Base-by-base conservation (phyloP, 2,113 vertebrate genomes). In the Pongo pygmaeus region DNA sequence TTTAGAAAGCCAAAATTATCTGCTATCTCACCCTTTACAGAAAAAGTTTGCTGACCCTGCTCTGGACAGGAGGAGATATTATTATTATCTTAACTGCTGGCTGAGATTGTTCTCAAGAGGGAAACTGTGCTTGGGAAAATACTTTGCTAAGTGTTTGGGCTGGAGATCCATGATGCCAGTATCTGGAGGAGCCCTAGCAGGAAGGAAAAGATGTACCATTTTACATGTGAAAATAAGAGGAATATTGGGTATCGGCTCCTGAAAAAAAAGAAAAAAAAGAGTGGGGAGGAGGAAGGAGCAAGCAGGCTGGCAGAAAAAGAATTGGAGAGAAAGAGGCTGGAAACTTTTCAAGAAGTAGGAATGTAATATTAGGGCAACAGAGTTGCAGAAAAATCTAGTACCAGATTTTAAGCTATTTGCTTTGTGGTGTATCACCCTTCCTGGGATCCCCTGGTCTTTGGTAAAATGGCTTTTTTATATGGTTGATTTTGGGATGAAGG, bases 231-330 rank as follows among this genome's bases (percentile, higher is more conserved):
- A 95, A 84, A 84, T 43, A 7, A 84, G 48, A 93, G n/a, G 50
- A 84, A 23, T 61, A 30, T 57, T 64, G 93, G 40, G 23, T n/a
- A 93, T 86, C 4, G 40, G 80, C 35, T 84, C 30, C 43, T 72
- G 22, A 2, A 25, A 12, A 40, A 48, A 40, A 67, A 64, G 16
- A 52, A 17, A 0, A 0, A 6, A 18, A 0, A 6, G 6, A 32
- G 9, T 10, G 9, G 9, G 46, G 46, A 9, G 13, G 25, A 30
- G 16, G 38, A 18, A 35, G 9, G 32, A 32, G 8, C 5, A 23
- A 5, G 2, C 69, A 38, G 40, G 48, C 5, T 48, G 32, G 25
- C 20, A 74, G 55, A 12, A 8, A 6, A 96, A 59, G 14, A 52
- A 48, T 0, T 80, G 12, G 40, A 61, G 38, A 84, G 35, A 79